Percentiles rank a stretch among this genome's conserved stretches.
Evolutionary conservation across 2,113 vertebrate genomes (phyloP).

Genomic region (Sceloporus tristichus): DNA sequence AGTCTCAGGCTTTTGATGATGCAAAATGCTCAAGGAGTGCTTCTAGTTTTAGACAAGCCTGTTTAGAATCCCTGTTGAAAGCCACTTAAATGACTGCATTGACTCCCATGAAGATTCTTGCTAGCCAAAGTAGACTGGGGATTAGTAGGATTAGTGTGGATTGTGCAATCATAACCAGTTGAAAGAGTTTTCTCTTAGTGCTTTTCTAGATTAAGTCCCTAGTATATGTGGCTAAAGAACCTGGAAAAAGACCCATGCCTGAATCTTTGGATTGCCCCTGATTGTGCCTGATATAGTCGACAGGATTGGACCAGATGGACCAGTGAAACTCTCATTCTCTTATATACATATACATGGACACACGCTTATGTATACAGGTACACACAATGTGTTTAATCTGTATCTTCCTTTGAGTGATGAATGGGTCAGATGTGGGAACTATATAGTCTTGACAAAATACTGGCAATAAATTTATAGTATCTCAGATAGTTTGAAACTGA

Average conservation of each 20-base stretch:
- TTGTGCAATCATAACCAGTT: neutral
- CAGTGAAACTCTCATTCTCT: too few relatives aligned
- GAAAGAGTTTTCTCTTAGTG: neutral
- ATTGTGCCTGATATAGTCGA: too few relatives aligned
- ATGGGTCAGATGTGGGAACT: neutral
- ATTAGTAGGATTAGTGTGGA: neutral
- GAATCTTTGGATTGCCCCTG: too few relatives aligned
- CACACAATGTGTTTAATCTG: neutral
- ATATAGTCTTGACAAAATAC: neutral
- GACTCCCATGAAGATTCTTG: neutral
- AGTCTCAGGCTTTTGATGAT: neutral
- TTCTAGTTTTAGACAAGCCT: neutral
- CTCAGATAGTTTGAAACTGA: too few relatives aligned
- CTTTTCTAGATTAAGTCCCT: neutral
- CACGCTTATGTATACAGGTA: too few relatives aligned
- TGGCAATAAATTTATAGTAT: neutral
- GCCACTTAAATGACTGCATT: neutral
- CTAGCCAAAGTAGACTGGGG: neutral
- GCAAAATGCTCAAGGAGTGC: neutral
- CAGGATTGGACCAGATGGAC: too few relatives aligned
- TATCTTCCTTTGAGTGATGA: neutral
- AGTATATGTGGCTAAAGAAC: neutral
- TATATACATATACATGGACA: too few relatives aligned
- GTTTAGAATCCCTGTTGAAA: neutral
- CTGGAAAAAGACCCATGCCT: neutral